Base-by-base conservation (phyloP, 2,888 invertebrate genomes). In the Pardosa pseudoannulata region DNA sequence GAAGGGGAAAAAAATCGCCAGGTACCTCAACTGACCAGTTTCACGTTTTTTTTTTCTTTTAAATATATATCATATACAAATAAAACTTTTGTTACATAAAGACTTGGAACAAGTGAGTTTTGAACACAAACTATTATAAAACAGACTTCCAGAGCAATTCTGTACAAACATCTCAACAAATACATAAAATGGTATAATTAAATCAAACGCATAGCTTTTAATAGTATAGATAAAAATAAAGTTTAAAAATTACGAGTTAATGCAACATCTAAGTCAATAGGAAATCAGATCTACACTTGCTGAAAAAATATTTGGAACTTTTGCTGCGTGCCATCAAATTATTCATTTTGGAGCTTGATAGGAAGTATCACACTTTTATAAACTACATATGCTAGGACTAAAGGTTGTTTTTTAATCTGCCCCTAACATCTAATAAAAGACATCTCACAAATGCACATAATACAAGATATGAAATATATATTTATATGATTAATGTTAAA, bases 401-500 rank as follows among this genome's bases (percentile, higher is more conserved):
- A 56, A 68, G 32, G 32, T 31, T 76, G n/a, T n/a, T n/a, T 76
- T 13, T 65, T 23, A 23, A 56, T 79, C 76, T 83, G 82, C 72
- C 36, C 29, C 85, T 86, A 79, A 68, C 62, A 86, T 68, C 85
- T 86, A 86, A 50, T 67, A 67, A 72, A 65, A 70, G 74, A 86
- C 74, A 64, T 74, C 74, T 50, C 73, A 86, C 79, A 85, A 86
- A 86, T 86, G 79, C 85, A 86, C 79, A 79, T 70, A 79, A 74
- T 79, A 79, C 68, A 74, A 64, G 70, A 32, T 70, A 79, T 86
- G 79, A 79, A 70, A 32, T 79, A 79, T 72, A 65, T 82, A 72
- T 79, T 79, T 78, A 79, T 39, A 79, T 74, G 70, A 74, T 86
- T 70, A 79, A 86, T 74, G 79, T 74, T 79, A 86, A 86, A 86